Percentiles rank a stretch among this genome's conserved stretches.
These are phyloP conservation scores for Heteromyza rotundicornis DNA, from an alignment of 2,888 invertebrate genomes.

Conservation along the genomic window DNA sequence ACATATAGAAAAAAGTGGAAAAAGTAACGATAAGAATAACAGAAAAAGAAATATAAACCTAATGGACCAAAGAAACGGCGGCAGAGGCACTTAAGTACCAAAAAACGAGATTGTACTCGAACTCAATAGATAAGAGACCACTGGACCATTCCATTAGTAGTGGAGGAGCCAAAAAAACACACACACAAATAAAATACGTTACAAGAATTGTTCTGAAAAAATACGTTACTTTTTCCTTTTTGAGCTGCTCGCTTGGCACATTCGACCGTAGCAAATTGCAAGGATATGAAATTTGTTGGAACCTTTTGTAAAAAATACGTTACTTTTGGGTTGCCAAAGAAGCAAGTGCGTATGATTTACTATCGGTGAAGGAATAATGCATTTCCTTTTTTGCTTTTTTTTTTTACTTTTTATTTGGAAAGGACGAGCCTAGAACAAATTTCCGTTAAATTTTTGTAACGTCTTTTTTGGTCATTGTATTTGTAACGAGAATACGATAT, in stretches of 20 bases:
- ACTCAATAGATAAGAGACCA: background rate
- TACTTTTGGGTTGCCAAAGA: background rate
- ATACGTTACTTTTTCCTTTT: constrained; percentile 13
- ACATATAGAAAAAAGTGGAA: constrained; percentile 6
- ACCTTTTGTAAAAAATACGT: background rate
- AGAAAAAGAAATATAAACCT: constrained; percentile 41
- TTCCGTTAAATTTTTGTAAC: constrained; percentile 18
- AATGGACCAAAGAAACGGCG: constrained; percentile 37
- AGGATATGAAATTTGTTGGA: background rate
- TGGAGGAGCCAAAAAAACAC: background rate
- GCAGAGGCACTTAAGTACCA: constrained; percentile 32
- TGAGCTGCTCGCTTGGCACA: background rate
- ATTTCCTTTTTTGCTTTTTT: background rate
- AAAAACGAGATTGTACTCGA: background rate
- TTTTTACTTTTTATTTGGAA: background rate
- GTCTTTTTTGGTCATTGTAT: constrained; percentile 15
- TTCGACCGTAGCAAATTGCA: constrained; percentile 11
- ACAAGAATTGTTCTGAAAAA: constrained; percentile 1
- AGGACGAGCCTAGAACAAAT: background rate
- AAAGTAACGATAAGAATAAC: constrained; percentile 36
- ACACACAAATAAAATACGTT: constrained; percentile 7
- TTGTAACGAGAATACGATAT: too few relatives aligned
- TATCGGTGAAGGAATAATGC: background rate
- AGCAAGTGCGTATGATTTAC: too few relatives aligned
- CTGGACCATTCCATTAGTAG: constrained; percentile 3